Conservation (phyloP, 2,888 invertebrate genomes). For the Thalpophila matura region DNA sequence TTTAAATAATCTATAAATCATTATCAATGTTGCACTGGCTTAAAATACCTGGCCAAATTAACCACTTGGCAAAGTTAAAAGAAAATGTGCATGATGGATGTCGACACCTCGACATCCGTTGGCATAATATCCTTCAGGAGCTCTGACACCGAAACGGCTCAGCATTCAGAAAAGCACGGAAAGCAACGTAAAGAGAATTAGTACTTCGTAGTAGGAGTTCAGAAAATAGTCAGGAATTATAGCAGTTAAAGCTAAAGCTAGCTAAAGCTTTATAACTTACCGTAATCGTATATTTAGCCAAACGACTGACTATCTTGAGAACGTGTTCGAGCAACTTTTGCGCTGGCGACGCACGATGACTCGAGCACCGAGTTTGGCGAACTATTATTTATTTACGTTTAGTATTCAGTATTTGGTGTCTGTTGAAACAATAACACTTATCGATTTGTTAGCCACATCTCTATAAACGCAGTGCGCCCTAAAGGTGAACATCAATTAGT, state of each 20-base stretch:
- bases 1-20: slow-evolving; percentile 2
- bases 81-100: background rate
- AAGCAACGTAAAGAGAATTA: too few relatives aligned
- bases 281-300: background rate
- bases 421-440: background rate
- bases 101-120: background rate
- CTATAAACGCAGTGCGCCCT: background rate
- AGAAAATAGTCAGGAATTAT: background rate
- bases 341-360: too few relatives aligned
- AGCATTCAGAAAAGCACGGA: slow-evolving; percentile 16
- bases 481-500: background rate
- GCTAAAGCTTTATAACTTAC: background rate
- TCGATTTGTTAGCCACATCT: slow-evolving; percentile 3
- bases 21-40: background rate
- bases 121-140: background rate
- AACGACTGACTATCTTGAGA: background rate
- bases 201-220: too few relatives aligned
- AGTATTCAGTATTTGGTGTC: slow-evolving; percentile 8
- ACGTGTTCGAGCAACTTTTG: too few relatives aligned
- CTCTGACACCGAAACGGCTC: slow-evolving; percentile 5
- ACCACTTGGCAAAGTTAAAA: background rate
- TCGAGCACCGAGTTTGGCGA: background rate
- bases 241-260: too few relatives aligned
- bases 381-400: background rate
- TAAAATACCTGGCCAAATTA: background rate